Conservation (phyloP, 2,113 vertebrate species). For the Macaca nemestrina region DNA sequence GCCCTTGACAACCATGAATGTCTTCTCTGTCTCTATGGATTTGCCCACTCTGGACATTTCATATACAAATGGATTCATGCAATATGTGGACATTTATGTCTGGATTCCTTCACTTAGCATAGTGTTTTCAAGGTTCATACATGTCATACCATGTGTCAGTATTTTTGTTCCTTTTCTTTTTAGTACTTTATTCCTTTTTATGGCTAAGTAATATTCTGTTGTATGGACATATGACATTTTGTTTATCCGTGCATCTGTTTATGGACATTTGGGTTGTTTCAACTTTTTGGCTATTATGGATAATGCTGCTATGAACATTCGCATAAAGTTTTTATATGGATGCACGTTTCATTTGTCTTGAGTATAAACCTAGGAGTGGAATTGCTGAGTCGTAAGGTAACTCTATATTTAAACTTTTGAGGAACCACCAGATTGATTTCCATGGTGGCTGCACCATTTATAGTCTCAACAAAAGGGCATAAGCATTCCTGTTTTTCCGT, state of each 20-base stretch:
- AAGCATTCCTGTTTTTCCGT: background rate
- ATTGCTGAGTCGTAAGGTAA: background rate
- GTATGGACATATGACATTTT: too few relatives aligned
- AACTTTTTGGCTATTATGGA: background rate
- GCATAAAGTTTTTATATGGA: background rate
- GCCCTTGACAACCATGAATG: background rate
- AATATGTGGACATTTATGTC: background rate
- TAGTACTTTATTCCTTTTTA: background rate
- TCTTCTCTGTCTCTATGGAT: background rate
- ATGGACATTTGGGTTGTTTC: background rate
- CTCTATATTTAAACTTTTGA: background rate
- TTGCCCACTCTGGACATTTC: background rate
- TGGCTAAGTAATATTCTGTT: background rate
- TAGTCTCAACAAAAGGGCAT: background rate
- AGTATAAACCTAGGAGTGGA: background rate
- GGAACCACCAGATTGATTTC: background rate
- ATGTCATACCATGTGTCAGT: rapidly evolving
- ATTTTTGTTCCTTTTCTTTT: background rate
- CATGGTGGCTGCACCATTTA: background rate
- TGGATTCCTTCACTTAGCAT: background rate
- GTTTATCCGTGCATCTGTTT: background rate
- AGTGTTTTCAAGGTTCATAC: background rate
- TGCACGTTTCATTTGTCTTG: background rate
- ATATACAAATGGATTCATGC: background rate
- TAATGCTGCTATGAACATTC: background rate